Base-by-base conservation (phyloP, 2,888 invertebrate species). In the Troilus luridus region DNA sequence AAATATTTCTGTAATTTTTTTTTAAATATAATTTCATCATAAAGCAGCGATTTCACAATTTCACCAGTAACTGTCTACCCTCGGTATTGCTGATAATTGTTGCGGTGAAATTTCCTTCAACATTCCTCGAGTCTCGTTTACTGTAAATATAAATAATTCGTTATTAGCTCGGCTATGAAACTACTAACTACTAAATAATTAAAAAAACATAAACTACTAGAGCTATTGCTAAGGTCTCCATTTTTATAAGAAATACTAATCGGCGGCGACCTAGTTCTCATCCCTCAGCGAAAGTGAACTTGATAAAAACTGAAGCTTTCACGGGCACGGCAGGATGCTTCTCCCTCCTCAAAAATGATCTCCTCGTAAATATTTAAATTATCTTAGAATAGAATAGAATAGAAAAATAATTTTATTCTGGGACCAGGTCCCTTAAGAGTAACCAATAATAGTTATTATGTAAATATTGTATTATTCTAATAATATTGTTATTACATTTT, bases 311-410 rank as follows among this genome's bases (percentile, higher is more conserved):
- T 85, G 56, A 85, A 85, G 85, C 85, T 85, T 85, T 85, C 85
- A 56, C 85, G 85, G 85, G 85, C 85, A 54, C 56, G 85, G 85
- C 85, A 54, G 85, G 85, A 85, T 85, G 85, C 85, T 85, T 85
- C 85, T 85, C 85, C 56, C 56, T 85, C 19, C 41, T 77, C 41
- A 14, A 41, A 19, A 77, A 41, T 77, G 8, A 41, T 41, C 1
- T 77, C 72, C 19, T 77, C 72, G 14, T 41, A 7, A 19, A 77
- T 77, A 77, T 17, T 77, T 24, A 24, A 27, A 24, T 67, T n/a
- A n/a, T 9, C n/a, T n/a, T 41, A 41, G 41, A 41, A 41, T 41
- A 41, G 41, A 41, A 41, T 41, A 41, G 1, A 41, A 41, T 41
- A 41, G 41, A 41, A 41, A 41, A 41, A 41, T 41, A 41, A 41